phyloP scores from a whole-genome alignment of 2,888 invertebrate species.

The Limenitis camilla region DNA sequence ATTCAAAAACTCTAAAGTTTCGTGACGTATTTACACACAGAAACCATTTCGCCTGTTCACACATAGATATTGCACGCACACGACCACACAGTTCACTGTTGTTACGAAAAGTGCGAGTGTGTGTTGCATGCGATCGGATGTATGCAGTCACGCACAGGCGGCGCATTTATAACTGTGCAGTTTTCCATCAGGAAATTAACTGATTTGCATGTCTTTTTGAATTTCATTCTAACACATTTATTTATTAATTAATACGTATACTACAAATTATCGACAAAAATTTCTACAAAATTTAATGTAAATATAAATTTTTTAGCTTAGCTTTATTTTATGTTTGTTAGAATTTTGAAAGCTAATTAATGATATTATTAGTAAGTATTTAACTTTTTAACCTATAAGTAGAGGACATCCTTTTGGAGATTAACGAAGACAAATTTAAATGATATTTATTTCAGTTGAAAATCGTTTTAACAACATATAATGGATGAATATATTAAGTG shows the following conservation, averaged over 20 bases:
- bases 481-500: background rate
- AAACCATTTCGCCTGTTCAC: slow-evolving; percentile 21
- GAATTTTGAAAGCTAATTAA: too few species aligned
- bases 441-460: background rate
- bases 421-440: too few species aligned
- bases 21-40: slow-evolving; percentile 15
- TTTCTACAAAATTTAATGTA: too few species aligned
- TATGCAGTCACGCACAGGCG: slow-evolving; percentile 35
- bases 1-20: slow-evolving; percentile 6
- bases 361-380: too few species aligned
- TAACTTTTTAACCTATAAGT: too few species aligned
- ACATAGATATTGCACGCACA: slow-evolving; percentile 8
- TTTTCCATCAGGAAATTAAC: background rate
- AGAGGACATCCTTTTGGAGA: too few species aligned
- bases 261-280: too few species aligned
- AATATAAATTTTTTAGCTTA: too few species aligned
- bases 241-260: too few species aligned
- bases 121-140: slow-evolving; percentile 51
- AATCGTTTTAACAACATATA: background rate
- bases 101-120: slow-evolving; percentile 28
- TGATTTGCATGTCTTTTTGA: too few species aligned
- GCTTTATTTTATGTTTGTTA: too few species aligned
- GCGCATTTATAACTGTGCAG: slow-evolving; percentile 9
- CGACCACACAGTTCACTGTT: slow-evolving; percentile 26
- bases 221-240: too few species aligned